Base-by-base conservation (phyloP, 1,140 invertebrate genomes). In the Drosophila bipectinata region DNA sequence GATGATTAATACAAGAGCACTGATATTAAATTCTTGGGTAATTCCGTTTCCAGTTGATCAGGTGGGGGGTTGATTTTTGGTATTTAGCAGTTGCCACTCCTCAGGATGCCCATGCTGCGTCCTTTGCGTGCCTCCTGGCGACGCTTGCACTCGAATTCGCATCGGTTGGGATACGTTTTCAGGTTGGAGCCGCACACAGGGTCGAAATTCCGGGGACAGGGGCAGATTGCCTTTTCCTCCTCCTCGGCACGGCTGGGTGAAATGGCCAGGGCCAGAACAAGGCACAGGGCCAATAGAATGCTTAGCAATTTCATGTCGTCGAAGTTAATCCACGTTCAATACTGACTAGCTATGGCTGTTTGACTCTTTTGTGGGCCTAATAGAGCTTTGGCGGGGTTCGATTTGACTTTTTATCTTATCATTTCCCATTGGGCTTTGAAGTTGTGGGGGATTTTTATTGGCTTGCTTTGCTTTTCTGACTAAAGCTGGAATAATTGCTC, bases 161-260 rank as follows among this genome's bases (percentile, higher is more conserved):
- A 94, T 1, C 87, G 77, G 82, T 94, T 94, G 44, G 71, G 47
- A 75, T 94, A 94, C 1, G 93, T 93, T 1, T 76, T 67, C 15
- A 91, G 75, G 72, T 94, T 92, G 47, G 87, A 91, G 5, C 90
- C 93, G 77, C 94, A 94, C 0, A 94, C 92, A 0, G 93, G 93
- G 0, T 79, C 81, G 32, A 90, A 89, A 53, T 92, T 92, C 21
- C 92, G 87, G 9, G 92, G 92, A 72, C 93, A 94, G 0, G 91
- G 82, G 60, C 93, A 94, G 1, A 78, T 39, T 0, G 9, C 39
- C 3, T 1, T 49, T 0, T 12, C 60, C n/a, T 45, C 34, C 1
- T 41, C 21, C 7, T 77, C 73, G 34, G 56, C 8, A 39, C 44
- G 58, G 4, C 52, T 49, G 15, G 58, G 66, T 12, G 39, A 15